Percentiles rank a stretch among this genome's conserved stretches.
Conservation (phyloP, 1,140 invertebrate species). For the Drosophila leontia region DNA sequence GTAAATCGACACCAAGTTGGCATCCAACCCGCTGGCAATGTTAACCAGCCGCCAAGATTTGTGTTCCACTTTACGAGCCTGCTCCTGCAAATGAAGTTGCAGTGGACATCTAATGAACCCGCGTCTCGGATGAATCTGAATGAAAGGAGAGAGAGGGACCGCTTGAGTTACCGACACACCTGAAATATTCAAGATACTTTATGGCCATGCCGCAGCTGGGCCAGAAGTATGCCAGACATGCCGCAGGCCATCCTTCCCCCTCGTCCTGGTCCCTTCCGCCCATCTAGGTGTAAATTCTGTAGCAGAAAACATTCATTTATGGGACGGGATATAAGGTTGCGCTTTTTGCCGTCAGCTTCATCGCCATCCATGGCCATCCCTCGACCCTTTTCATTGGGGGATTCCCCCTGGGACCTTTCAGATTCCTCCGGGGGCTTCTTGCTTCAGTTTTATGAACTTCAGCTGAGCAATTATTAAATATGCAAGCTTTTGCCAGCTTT, state of each 20-base stretch:
- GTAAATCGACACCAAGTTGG: slow-evolving; percentile 18
- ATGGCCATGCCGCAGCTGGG: slow-evolving; percentile 64
- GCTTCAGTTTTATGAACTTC: slow-evolving; percentile 66
- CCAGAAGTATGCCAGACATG: slow-evolving; percentile 58
- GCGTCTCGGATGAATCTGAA: slow-evolving; percentile 11
- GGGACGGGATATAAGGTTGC: slow-evolving; percentile 64
- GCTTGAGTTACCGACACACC: slow-evolving; percentile 61
- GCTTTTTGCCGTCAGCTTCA: slow-evolving; percentile 56
- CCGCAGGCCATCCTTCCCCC: slow-evolving; percentile 8
- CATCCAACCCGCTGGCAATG: slow-evolving; percentile 28
- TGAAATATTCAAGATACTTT: slow-evolving; percentile 81
- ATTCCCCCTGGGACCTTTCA: slow-evolving; percentile 55
- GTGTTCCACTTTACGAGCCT: slow-evolving; percentile 15
- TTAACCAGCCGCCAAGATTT: slow-evolving; percentile 33
- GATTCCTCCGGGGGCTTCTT: slow-evolving; percentile 36
- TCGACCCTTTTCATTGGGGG: slow-evolving; percentile 64
- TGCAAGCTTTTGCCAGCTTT: slow-evolving; percentile 63
- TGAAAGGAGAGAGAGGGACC: background rate
- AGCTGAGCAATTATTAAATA: slow-evolving; percentile 74
- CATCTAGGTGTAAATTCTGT: slow-evolving; percentile 68
- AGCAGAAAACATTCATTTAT: slow-evolving; percentile 72
- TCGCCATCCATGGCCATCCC: slow-evolving; percentile 13
- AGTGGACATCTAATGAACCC: slow-evolving; percentile 71
- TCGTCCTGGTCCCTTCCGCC: background rate
- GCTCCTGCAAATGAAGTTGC: slow-evolving; percentile 62